Percentiles rank a stretch among this genome's conserved stretches.
phyloP scores from a whole-genome alignment of 2,888 invertebrate species.

The Temnothorax rugatulus region DNA sequence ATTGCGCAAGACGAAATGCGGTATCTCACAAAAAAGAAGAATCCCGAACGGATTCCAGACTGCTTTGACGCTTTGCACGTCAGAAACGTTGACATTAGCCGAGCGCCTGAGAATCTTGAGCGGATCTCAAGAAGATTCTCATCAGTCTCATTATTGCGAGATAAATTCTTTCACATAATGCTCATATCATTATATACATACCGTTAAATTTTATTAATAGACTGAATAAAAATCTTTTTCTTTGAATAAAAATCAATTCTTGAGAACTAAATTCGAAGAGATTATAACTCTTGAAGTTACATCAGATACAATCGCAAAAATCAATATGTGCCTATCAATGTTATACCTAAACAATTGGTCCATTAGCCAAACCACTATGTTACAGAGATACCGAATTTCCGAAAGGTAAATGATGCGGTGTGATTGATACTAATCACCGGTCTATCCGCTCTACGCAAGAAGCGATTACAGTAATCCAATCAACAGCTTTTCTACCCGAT shows the following conservation, averaged over 20 bases:
- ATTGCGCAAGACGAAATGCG: not conserved
- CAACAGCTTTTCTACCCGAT: constrained; percentile 7
- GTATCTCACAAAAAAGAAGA: constrained; percentile 1
- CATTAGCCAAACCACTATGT: not conserved
- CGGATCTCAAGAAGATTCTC: not conserved
- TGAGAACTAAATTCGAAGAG: not conserved
- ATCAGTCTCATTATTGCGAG: not conserved
- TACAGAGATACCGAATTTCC: not conserved
- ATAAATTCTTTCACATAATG: not conserved
- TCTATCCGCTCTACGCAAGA: not conserved
- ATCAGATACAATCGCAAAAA: not conserved
- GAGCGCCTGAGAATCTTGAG: not conserved
- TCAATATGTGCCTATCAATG: not conserved
- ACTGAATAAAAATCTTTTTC: not conserved
- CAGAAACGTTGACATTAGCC: constrained; percentile 2
- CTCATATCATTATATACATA: not conserved
- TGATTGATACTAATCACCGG: constrained; percentile 1
- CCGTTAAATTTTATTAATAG: constrained; percentile 6
- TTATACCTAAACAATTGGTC: not conserved
- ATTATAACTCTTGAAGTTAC: not conserved
- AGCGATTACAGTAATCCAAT: constrained; percentile 31
- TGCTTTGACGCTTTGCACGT: constrained; percentile 1
- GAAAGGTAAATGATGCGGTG: not conserved
- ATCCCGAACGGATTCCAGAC: not conserved
- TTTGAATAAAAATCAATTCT: not conserved